Base-by-base conservation (phyloP, 2,797 vertebrate genomes). In the Xenopus petersii region DNA sequence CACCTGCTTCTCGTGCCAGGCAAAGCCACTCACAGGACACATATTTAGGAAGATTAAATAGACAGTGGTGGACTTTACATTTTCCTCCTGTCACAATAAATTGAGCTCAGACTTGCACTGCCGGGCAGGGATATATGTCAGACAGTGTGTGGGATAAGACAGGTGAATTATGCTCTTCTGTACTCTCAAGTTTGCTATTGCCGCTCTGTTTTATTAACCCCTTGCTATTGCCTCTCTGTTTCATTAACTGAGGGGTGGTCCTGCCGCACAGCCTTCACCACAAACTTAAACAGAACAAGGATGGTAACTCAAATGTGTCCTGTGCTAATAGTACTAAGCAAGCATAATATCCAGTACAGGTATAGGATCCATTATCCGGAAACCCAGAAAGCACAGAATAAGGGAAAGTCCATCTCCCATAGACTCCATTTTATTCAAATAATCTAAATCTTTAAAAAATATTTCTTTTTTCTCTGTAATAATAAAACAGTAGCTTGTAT, bases 61-160 rank as follows among this genome's bases (percentile, higher is more conserved):
- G 62, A 62, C 30, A 56, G 54, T 73, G 55, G 67, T 21, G 36
- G 60, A 64, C 59, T n/a, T 46, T 65, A 59, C 21, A 65, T 75
- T 65, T 75, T 59, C 62, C 59, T 51, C 17, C 67, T 70, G 74
- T 70, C 74, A 75, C 48, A 75, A 59, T 70, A 54, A 65, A 75
- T 75, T 36, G 51, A 55, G 55, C 26, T 59, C 51, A 21, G 17
- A 47, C 60, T 64, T 69, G 36, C 47, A 21, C 58, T 71, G 61
- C 70, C 67, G 47, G 67, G 54, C 51, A 48, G 68, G 54, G 51
- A 16, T 65, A 63, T 75, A 33, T 68, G 67, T 75, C 67, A 71
- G 36, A 62, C 62, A 51, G 16, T 47, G 33, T 42, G 33, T 33
- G 26, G 68, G 62, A 75, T 71, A 49, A 70, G n/a, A 17, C 54